Evolutionary conservation across 2,888 invertebrate genomes (phyloP).

Genomic region (Ophion costatus): DNA sequence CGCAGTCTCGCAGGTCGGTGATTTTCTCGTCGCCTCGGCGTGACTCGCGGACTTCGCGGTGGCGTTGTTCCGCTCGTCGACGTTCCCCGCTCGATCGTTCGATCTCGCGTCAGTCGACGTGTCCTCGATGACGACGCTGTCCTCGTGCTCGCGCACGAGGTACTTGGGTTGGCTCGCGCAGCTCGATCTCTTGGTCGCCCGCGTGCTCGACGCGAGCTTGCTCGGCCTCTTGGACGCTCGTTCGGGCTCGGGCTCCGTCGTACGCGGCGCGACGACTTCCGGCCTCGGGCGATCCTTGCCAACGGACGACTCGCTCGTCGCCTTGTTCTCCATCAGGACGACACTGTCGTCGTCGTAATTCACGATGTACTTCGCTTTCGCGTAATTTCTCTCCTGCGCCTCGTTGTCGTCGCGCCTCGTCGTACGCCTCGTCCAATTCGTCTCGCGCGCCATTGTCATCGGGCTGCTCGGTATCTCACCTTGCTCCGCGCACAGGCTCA

Average conservation of each 20-base stretch:
- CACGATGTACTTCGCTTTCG: constrained; percentile 79
- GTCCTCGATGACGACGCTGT: constrained; percentile 75
- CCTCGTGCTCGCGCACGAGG: constrained; percentile 71
- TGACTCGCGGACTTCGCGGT: neutral
- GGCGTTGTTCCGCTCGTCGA: neutral
- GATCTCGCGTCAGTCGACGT: constrained; percentile 38
- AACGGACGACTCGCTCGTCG: neutral
- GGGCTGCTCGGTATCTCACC: constrained; percentile 81
- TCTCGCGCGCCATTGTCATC: constrained; percentile 78
- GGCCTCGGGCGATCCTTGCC: constrained; percentile 11
- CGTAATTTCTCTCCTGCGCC: constrained; percentile 70
- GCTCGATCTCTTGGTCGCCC: constrained; percentile 60
- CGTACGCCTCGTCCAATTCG: constrained; percentile 73
- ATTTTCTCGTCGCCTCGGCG: constrained; percentile 16
- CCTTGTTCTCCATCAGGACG: constrained; percentile 77
- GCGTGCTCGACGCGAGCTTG: constrained; percentile 49
- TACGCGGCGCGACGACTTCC: constrained; percentile 34
- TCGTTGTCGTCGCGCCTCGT: constrained; percentile 62
- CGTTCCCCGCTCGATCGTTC: neutral
- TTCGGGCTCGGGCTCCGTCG: constrained; percentile 50
- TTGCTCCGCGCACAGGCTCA: constrained; percentile 79
- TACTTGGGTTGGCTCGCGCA: constrained; percentile 66
- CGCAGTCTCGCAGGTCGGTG: constrained; percentile 19
- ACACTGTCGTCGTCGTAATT: constrained; percentile 80
- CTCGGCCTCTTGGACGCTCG: constrained; percentile 57